Conservation (phyloP, 2,888 invertebrate genomes). For the Melolontha melolontha region DNA sequence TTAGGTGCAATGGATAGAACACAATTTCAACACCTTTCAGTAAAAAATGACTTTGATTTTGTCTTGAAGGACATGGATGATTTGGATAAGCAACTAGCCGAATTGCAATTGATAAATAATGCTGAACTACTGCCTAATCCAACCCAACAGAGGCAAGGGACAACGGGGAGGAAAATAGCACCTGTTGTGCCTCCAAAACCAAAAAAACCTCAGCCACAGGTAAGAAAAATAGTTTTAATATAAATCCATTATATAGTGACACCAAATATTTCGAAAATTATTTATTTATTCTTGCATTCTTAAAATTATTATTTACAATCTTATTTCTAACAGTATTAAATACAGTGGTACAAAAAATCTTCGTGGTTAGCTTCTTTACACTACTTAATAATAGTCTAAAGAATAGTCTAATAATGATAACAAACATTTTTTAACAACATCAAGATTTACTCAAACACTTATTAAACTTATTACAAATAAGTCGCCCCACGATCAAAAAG, state of each 20-base stretch:
- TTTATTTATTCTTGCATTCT: not conserved
- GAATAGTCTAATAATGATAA: no score
- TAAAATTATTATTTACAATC: no score
- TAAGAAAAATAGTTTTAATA: slow-evolving; percentile 53
- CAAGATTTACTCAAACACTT: no score
- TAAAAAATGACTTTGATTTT: slow-evolving; percentile 29
- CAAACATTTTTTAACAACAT: no score
- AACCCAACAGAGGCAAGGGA: slow-evolving; percentile 60
- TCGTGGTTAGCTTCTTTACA: no score
- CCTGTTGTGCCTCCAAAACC: slow-evolving; percentile 87
- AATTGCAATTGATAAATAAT: slow-evolving; percentile 73
- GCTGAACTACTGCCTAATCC: slow-evolving; percentile 61
- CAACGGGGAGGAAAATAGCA: slow-evolving; percentile 73
- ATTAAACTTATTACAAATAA: no score
- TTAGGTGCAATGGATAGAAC: not conserved
- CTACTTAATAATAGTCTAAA: no score
- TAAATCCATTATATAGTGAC: slow-evolving; percentile 3
- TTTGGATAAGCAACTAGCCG: slow-evolving; percentile 78
- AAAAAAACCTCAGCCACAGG: slow-evolving; percentile 73
- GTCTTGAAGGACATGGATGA: slow-evolving; percentile 67
- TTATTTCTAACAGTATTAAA: no score
- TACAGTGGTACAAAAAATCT: no score
- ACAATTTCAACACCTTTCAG: not conserved
- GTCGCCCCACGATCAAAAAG: no score
- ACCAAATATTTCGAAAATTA: not conserved